Percentiles rank a stretch among this genome's conserved stretches.
Evolutionary conservation across 1,140 invertebrate genomes (phyloP).

Genomic region (Dermatophagoides farinae): DNA sequence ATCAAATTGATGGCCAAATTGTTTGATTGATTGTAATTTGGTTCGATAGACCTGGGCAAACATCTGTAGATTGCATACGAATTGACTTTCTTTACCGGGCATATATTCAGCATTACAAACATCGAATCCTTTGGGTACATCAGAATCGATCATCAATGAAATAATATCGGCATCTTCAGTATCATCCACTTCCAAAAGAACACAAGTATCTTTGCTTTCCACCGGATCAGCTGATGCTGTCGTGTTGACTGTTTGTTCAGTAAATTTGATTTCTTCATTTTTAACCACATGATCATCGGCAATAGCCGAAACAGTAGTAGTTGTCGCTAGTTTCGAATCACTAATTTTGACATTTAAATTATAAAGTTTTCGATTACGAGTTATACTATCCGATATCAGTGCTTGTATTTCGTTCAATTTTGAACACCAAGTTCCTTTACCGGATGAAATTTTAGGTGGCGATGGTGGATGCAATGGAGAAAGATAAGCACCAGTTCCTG

Average conservation of each 20-base stretch:
- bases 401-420: conserved; percentile 19
- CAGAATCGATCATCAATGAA: conserved; percentile 49
- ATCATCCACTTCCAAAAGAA: conserved; percentile 46
- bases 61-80: conserved; percentile 57
- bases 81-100: conserved; percentile 40
- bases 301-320: background rate
- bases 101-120: conserved; percentile 54
- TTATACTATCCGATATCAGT: conserved; percentile 19
- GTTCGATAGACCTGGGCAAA: conserved; percentile 61
- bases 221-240: background rate
- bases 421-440: conserved; percentile 21
- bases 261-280: conserved; percentile 6
- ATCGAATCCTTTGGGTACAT: conserved; percentile 53
- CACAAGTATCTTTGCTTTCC: conserved; percentile 11
- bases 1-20: conserved; percentile 40
- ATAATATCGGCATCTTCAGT: conserved; percentile 61
- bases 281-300: background rate
- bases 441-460: conserved; percentile 31
- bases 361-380: conserved; percentile 19
- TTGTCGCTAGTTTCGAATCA: background rate
- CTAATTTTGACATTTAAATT: conserved; percentile 13
- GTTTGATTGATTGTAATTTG: conserved; percentile 35
- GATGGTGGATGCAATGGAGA: conserved; percentile 44
- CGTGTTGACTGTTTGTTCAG: background rate
- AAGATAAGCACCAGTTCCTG: conserved; percentile 60